Base-by-base conservation (phyloP, 2,888 invertebrate species). In the Eupithecia abbreviata region DNA sequence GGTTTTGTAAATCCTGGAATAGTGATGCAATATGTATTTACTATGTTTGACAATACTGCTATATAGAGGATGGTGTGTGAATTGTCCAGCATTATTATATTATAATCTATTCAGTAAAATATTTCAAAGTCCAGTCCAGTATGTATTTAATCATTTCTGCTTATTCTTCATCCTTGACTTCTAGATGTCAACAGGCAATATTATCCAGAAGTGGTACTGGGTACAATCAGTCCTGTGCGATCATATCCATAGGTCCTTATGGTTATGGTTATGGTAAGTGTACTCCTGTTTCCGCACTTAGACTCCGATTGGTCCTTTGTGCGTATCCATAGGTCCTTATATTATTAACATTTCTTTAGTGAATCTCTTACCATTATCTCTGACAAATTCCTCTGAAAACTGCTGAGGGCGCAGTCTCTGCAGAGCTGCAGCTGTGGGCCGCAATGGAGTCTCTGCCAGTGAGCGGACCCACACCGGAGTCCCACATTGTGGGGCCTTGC, bases 381-480 rank as follows among this genome's bases (percentile, higher is more conserved):
- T 90, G 72, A 95, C 90, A 81, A 93, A 91, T 51, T 93, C 93
- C 81, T 95, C 95, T 0, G 92, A 94, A 83, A 95, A 95, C 78
- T 93, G 92, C 1, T 91, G 88, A 0, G 92, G 87, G 7, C 89
- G 83, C 88, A 93, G 88, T 42, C 90, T 84, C 71, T 91, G 91
- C 18, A 94, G 77, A 0, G 93, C 89, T 0, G 90, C 90, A 0
- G 89, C 85, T 2, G 89, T 88, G 0, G 93, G 92, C 10, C 94
- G 86, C 3, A 90, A 84, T 0, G 94, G 92, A 0, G 93, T 81
- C 5, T 93, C 92, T 0, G 92, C 90, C 65, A 95, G 85, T 7
- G 92, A 92, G 0, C 93, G 85, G 67, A 95, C 92, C 92, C 95
- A 95, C 0, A 94, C 93, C 7, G 94, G 95, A 0, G 93, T 91